These are phyloP conservation scores for Epistrophella euchroma DNA, from an alignment of 2,888 invertebrate species.

Conservation along the genomic window DNA sequence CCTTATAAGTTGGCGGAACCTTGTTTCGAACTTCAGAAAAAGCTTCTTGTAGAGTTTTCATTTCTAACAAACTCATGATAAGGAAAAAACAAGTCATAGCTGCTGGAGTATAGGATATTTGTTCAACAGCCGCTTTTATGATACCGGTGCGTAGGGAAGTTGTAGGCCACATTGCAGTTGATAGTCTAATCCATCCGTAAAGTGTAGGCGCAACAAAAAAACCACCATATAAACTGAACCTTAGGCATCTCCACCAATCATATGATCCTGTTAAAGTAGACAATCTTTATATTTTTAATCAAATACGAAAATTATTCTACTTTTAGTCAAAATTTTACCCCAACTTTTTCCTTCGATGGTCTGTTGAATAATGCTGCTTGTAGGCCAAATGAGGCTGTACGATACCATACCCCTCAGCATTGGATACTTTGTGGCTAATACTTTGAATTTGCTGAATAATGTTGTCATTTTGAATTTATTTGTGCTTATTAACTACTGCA, in stretches of 20 bases:
- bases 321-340: slow-evolving; percentile 83
- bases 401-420: slow-evolving; percentile 87
- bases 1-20: slow-evolving; percentile 89
- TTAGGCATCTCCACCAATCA: slow-evolving; percentile 88
- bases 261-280: slow-evolving; percentile 84
- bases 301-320: background rate
- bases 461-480: slow-evolving; percentile 7
- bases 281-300: background rate
- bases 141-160: slow-evolving; percentile 88
- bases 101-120: slow-evolving; percentile 90
- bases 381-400: slow-evolving; percentile 90
- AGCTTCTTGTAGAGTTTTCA: slow-evolving; percentile 86
- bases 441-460: slow-evolving; percentile 79
- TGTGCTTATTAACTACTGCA: background rate
- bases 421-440: slow-evolving; percentile 81
- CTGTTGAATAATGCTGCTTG: slow-evolving; percentile 90
- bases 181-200: slow-evolving; percentile 91
- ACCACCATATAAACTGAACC: slow-evolving; percentile 92
- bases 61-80: slow-evolving; percentile 90
- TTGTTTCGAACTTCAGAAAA: slow-evolving; percentile 89
- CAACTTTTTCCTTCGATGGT: slow-evolving; percentile 87
- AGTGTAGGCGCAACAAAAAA: slow-evolving; percentile 92
- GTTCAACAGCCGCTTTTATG: slow-evolving; percentile 90
- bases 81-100: slow-evolving; percentile 92
- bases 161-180: slow-evolving; percentile 91